Evolutionary conservation across 2,888 invertebrate genomes (phyloP), one percentile per base, ranked within the genome.

Genomic region (Willowsia nigromaculata): DNA sequence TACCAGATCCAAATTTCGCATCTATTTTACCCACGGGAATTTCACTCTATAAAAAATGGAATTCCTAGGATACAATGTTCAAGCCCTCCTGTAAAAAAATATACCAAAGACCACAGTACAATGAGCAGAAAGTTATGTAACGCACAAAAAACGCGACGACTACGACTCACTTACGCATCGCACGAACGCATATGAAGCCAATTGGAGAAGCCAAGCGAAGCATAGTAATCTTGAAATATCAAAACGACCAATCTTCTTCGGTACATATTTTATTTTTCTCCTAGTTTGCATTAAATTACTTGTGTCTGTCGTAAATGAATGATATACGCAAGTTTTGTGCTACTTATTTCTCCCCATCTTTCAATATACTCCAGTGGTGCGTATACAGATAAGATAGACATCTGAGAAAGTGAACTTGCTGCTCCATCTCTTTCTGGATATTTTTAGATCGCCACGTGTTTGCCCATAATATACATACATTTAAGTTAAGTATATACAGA

Each of bases 201-300:
- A 18, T 56, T 56, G 5, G 3, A 25, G 50, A 15, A 11, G n/a
- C 18, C 25, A 5, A 56, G 56, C 15, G 56, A 56, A 56, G 22
- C 56, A 56, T 18, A 18, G 56, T 22, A 56, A 56, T 56, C 56
- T 56, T 56, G 56, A 56, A 11, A 56, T 18, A 56, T 56, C 56
- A 56, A n/a, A 56, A 22, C 56, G 56, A 18, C 56, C 56, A 56
- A 56, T 56, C 56, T 56, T 56, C 22, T 56, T 25, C n/a, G 50
- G 50, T 50, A 50, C 50, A 50, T 50, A 50, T 50, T 50, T 50
- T 50, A 22, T 56, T 56, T 56, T 56, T 15, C 25, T 25, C 22
- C 56, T 56, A 56, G 56, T 56, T 56, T 56, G 56, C 56, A 56
- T 56, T 56, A 56, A 56, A 56, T 56, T 56, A 56, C 56, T 56